A percentile compares a stretch with the other conserved stretches of the same genome.
Conservation (phyloP, 2,888 invertebrate genomes). For the Hecatera dysodea region DNA sequence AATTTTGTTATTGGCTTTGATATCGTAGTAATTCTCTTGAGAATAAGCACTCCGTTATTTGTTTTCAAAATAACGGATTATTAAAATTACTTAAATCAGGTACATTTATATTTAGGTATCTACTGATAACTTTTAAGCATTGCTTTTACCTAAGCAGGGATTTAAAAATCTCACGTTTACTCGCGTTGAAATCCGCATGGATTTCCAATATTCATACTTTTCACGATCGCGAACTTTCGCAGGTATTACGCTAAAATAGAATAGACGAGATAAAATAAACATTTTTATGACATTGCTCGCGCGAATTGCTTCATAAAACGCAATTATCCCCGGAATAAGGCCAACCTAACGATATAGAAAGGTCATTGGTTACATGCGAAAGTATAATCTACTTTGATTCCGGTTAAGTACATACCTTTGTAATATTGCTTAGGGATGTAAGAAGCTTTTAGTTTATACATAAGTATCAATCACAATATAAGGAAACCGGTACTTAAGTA, state of each 20-base stretch:
- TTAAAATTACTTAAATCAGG: not conserved
- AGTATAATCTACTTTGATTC: constrained; percentile 58
- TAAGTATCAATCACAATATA: not conserved
- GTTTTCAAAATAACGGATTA: not conserved
- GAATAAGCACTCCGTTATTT: not conserved
- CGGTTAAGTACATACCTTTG: constrained; percentile 33
- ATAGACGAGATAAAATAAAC: constrained; percentile 84
- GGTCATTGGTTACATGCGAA: constrained; percentile 61
- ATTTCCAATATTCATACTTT: constrained; percentile 50
- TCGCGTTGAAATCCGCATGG: constrained; percentile 46
- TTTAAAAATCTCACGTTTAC: constrained; percentile 18
- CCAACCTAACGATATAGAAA: constrained; percentile 64
- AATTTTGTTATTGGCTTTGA: not conserved
- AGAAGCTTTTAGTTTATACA: not conserved
- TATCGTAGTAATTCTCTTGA: not conserved
- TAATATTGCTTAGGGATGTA: constrained; percentile 11
- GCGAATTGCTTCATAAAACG: constrained; percentile 87
- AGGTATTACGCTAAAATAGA: constrained; percentile 80
- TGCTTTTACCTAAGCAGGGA: not conserved
- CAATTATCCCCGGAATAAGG: constrained; percentile 85
- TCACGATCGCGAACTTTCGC: constrained; percentile 73
- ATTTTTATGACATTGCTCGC: constrained; percentile 84
- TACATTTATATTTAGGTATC: not conserved
- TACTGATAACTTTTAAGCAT: not conserved
- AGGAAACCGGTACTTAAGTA: not conserved